These are phyloP conservation scores for Megastigmus dorsalis DNA, from an alignment of 2,888 invertebrate genomes.

Conservation along the genomic window DNA sequence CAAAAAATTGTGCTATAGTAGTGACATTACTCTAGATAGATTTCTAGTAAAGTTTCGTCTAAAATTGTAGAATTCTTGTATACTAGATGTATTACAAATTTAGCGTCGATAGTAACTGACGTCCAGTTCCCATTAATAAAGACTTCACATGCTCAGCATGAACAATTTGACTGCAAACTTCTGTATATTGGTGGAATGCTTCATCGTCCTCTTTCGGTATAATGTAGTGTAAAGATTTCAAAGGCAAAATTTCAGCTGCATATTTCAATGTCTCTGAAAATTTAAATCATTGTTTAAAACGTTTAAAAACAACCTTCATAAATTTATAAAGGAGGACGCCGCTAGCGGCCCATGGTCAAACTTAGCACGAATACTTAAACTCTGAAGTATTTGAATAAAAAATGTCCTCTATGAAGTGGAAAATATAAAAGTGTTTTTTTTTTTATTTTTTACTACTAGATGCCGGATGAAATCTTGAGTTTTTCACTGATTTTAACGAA, in stretches of 20 bases:
- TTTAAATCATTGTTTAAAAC: no score
- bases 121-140: conserved; percentile 73
- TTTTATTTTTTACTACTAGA: no score
- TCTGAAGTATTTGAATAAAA: no score
- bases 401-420: no score
- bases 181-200: conserved; percentile 69
- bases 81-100: conserved; percentile 60
- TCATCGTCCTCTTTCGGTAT: conserved; percentile 70
- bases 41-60: conserved; percentile 23
- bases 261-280: conserved; percentile 70
- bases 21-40: conserved; percentile 19
- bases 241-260: conserved; percentile 68
- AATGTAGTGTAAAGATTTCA: conserved; percentile 70
- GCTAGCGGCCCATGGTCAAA: no score
- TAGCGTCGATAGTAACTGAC: conserved; percentile 70
- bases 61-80: conserved; percentile 12
- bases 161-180: conserved; percentile 71
- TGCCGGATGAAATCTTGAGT: no score
- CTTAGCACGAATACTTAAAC: no score
- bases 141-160: conserved; percentile 73
- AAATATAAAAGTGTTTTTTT: no score
- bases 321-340: no score
- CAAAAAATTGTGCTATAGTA: conserved; percentile 6
- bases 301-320: neutral
- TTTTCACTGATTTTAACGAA: no score